Conservation (phyloP, 2,113 vertebrate genomes). For the Rhinopomastus cyanomelas region DNA sequence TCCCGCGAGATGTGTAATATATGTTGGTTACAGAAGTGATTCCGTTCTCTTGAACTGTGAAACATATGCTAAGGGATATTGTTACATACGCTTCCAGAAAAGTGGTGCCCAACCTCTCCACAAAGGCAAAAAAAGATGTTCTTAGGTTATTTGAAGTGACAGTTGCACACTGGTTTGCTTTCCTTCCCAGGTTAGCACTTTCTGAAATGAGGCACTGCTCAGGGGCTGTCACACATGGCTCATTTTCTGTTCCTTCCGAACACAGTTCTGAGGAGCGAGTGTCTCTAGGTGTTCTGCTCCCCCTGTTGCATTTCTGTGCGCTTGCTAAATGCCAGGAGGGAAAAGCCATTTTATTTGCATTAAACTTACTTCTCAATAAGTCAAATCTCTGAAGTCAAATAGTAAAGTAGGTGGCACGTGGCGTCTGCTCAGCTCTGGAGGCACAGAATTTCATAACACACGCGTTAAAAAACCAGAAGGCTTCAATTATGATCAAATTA, state of each 20-base stretch:
- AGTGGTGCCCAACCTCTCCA: neutral
- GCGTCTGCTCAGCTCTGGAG: neutral
- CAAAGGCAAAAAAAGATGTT: neutral
- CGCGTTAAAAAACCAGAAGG: neutral
- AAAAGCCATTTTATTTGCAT: neutral
- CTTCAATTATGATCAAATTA: neutral
- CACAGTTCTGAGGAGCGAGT: neutral
- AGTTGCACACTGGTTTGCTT: neutral
- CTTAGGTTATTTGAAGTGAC: conserved; percentile 48
- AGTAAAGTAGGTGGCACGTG: neutral
- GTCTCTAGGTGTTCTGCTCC: neutral
- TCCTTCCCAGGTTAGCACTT: neutral
- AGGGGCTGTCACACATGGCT: conserved; percentile 2
- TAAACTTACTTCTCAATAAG: neutral
- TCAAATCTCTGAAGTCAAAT: neutral
- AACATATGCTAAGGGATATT: neutral
- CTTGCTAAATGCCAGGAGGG: neutral
- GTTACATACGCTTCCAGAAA: neutral
- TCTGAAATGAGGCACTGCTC: conserved; percentile 7
- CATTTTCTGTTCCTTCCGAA: neutral
- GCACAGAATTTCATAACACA: neutral
- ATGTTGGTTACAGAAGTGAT: neutral
- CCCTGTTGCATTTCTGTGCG: neutral
- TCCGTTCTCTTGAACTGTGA: neutral
- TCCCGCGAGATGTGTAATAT: neutral